Percentiles rank a stretch among this genome's conserved stretches.
Conservation (phyloP, 2,113 vertebrate genomes). For the Peucedramus taeniatus region DNA sequence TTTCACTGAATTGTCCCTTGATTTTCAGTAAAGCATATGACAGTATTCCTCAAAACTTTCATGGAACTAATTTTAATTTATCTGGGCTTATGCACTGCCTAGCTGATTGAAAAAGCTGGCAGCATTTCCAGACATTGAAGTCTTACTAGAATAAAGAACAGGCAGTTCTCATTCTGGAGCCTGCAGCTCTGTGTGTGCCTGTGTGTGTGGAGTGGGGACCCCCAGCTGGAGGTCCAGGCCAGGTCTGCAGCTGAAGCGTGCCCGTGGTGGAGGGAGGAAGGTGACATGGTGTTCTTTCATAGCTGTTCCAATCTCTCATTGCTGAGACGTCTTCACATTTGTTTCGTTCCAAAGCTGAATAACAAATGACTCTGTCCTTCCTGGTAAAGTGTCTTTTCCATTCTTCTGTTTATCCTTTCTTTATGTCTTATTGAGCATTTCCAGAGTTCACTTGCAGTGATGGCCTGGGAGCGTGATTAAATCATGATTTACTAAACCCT, state of each 20-base stretch:
- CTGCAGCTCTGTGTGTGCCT: neutral
- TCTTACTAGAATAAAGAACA: neutral
- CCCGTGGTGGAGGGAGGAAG: neutral
- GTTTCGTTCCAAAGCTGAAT: neutral
- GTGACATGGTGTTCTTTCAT: neutral
- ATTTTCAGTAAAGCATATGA: conserved; percentile 2
- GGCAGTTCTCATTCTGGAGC: neutral
- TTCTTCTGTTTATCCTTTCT: conserved; percentile 49
- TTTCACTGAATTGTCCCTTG: neutral
- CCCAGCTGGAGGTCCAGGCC: neutral
- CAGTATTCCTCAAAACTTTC: neutral
- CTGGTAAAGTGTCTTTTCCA: conserved; percentile 55
- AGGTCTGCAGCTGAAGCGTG: neutral
- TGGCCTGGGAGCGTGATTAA: conserved; percentile 58
- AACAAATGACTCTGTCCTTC: conserved; percentile 31
- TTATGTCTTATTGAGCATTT: conserved; percentile 39
- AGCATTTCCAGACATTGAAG: neutral
- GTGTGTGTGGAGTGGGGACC: neutral
- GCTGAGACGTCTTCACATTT: neutral
- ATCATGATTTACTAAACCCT: conserved; percentile 57
- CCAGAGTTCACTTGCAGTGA: conserved; percentile 52
- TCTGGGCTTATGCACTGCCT: neutral
- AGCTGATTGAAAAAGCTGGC: conserved; percentile 4
- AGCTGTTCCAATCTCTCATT: neutral
- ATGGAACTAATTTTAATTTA: conserved; percentile 23